These are phyloP conservation scores for Orthosia incerta DNA, from an alignment of 2,888 invertebrate genomes.

Conservation along the genomic window DNA sequence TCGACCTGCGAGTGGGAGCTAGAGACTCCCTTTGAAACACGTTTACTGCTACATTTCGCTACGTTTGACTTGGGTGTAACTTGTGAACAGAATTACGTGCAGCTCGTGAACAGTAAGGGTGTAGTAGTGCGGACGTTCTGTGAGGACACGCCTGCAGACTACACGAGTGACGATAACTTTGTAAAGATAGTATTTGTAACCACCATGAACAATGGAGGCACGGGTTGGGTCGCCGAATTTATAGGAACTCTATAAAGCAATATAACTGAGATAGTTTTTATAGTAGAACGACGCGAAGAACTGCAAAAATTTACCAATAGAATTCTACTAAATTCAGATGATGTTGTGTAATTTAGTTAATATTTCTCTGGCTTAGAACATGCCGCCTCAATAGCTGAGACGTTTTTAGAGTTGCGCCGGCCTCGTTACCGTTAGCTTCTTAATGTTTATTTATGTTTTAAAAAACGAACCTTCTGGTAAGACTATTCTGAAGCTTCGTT, in stretches of 20 bases:
- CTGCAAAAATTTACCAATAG: too few relatives aligned
- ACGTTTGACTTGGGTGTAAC: constrained; percentile 92
- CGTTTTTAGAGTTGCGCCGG: too few relatives aligned
- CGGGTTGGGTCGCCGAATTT: constrained; percentile 92
- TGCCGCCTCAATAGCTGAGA: too few relatives aligned
- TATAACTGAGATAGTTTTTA: too few relatives aligned
- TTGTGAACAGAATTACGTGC: constrained; percentile 93
- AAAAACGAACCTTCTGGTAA: too few relatives aligned
- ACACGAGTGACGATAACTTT: constrained; percentile 88
- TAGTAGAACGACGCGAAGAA: too few relatives aligned
- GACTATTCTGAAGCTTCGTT: too few relatives aligned
- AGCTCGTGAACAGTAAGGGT: constrained; percentile 90
- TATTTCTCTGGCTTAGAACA: too few relatives aligned
- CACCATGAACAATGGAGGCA: constrained; percentile 93
- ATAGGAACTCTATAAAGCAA: constrained; percentile 56
- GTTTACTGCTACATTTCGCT: constrained; percentile 77
- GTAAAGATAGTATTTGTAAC: constrained; percentile 92
- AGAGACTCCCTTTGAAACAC: constrained; percentile 80
- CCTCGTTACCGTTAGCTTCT: too few relatives aligned
- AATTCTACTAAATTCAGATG: too few relatives aligned
- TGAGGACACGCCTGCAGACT: constrained; percentile 91
- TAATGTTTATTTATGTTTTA: too few relatives aligned
- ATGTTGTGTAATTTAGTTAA: too few relatives aligned
- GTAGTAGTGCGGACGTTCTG: constrained; percentile 85
- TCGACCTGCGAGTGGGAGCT: constrained; percentile 85